Base-by-base conservation (phyloP, 1,140 invertebrate genomes). In the Vanessa atalanta region DNA sequence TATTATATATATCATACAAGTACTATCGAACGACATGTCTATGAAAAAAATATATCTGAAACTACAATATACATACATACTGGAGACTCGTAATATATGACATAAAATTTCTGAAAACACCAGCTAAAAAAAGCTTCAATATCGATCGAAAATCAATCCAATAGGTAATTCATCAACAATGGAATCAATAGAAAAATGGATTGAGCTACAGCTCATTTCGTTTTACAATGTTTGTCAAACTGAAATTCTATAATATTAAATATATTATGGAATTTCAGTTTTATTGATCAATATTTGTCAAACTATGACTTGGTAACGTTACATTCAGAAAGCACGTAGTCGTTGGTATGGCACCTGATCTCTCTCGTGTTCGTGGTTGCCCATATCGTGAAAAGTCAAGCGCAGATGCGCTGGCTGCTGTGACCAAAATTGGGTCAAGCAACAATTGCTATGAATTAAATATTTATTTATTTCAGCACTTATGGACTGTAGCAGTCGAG, bases 1-100 rank as follows among this genome's bases (percentile, higher is more conserved):
- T 3, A 75, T 78, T 3, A 75, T 78, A 95, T 96, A 97, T 95
- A 96, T 96, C 71, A 96, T 96, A 87, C 96, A 96, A 77, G 96
- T 20, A 20, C 20, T 96, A 85, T 97, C 96, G 86, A 96, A 97
- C 7, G 95, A 95, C 81, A 96, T 94, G 2, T 95, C 95, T 64
- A 95, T 95, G 51, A 95, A 94, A 73, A 96, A 93, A 20, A 20
- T 0, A 20, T 20, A 20, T 20, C 20, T 20, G 20, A 20, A 20
- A 20, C 20, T 20, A n/a, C n/a, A n/a, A n/a, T n/a, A n/a, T n/a
- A n/a, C n/a, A n/a, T n/a, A n/a, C n/a, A n/a, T n/a, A n/a, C n/a
- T n/a, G n/a, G n/a, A n/a, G n/a, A n/a, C n/a, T n/a, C n/a, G n/a
- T n/a, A n/a, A n/a, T n/a, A n/a, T n/a, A n/a, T n/a, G 20, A 0